phyloP scores from a whole-genome alignment of 2,888 invertebrate species.

The Drosophila stalkeri region DNA sequence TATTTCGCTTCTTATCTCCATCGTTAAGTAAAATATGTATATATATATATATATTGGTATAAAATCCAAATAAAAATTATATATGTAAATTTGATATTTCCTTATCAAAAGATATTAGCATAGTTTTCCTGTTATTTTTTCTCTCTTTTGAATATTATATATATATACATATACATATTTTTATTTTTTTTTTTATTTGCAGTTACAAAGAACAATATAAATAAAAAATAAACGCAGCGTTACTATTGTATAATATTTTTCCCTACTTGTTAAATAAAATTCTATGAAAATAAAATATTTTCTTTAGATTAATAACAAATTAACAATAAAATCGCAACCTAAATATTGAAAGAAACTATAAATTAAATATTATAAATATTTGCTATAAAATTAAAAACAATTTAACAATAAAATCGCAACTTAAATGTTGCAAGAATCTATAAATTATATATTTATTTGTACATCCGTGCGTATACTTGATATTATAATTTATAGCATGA shows the following conservation, averaged over 20 bases:
- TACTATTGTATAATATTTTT: too few species aligned
- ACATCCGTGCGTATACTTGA: constrained; percentile 4
- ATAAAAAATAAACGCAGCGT: too few species aligned
- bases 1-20: not conserved
- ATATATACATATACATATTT: too few species aligned
- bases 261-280: not conserved
- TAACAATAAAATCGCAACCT: not conserved
- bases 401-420: not conserved
- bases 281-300: not conserved
- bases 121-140: not conserved
- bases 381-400: not conserved
- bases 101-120: not conserved
- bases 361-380: too few species aligned
- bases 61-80: not conserved
- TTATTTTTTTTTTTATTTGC: too few species aligned
- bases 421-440: not conserved
- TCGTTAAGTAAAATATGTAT: not conserved
- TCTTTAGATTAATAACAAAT: not conserved
- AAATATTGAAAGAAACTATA: too few species aligned
- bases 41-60: not conserved
- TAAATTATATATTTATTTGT: not conserved
- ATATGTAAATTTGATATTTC: not conserved
- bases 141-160: not conserved
- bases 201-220: too few species aligned
- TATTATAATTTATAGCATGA: not conserved